A percentile compares a stretch with the other conserved stretches of the same genome.
Conservation (phyloP, 2,797 vertebrate genomes). For the Glossophaga mutica region DNA sequence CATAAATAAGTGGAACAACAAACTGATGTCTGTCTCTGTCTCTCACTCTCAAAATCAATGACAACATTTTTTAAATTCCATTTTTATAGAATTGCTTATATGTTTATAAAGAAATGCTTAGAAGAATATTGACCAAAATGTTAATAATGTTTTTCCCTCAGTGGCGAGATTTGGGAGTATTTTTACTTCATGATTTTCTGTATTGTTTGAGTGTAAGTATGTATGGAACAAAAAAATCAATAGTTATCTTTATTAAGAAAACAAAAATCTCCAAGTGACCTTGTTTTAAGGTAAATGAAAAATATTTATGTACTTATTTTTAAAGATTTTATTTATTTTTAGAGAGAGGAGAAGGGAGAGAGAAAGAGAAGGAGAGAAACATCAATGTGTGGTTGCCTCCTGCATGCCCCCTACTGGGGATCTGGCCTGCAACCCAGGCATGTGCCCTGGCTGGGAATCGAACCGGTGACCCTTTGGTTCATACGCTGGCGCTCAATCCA, state of each 20-base stretch:
- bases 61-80: background rate
- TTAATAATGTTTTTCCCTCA: conserved; percentile 14
- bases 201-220: background rate
- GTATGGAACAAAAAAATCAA: background rate
- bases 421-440: too few species aligned
- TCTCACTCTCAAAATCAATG: too few species aligned
- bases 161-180: conserved; percentile 1
- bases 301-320: background rate
- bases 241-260: background rate
- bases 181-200: conserved; percentile 18
- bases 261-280: background rate
- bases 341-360: too few species aligned
- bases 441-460: too few species aligned
- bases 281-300: conserved; percentile 19
- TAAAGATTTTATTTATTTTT: too few species aligned
- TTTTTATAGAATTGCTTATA: conserved; percentile 13
- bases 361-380: too few species aligned
- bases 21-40: too few species aligned
- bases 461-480: too few species aligned
- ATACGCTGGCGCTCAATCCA: too few species aligned
- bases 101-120: conserved; percentile 10
- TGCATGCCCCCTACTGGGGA: too few species aligned
- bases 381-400: too few species aligned
- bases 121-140: conserved; percentile 10
- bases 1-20: too few species aligned